Base-by-base conservation (phyloP, 2,888 invertebrate genomes). In the Spodoptera littoralis region DNA sequence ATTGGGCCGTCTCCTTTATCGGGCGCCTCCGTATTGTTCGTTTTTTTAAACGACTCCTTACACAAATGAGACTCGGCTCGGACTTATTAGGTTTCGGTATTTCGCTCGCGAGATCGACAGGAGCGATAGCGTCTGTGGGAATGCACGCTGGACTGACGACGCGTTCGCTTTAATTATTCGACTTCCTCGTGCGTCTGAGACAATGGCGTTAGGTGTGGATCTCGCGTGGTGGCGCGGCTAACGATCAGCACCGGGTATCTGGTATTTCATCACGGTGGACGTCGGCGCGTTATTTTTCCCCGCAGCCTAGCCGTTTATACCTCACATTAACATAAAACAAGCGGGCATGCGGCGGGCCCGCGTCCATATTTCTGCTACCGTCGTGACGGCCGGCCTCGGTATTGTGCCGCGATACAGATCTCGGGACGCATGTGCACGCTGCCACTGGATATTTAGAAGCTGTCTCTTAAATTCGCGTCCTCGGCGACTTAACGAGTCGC, bases 391-490 rank as follows among this genome's bases (percentile, higher is more conserved):
- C 85, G 86, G 86, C 84, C 84, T 85, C 92, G 91, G 92, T 91
- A 92, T 92, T 93, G 93, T 93, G 91, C 91, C 87, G 70, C 90
- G 94, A 94, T 94, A 94, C 92, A 84, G 92, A 94, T 94, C 92
- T 90, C 83, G 79, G 86, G 85, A 91, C 93, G 91, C 91, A 90
- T 88, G 89, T 87, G 87, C 89, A 83, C 84, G 82, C 88, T 86
- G 90, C 89, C 88, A 84, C 88, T 89, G 90, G 92, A 91, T 92
- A 92, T 92, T 93, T 94, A 94, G 93, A 92, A 92, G 90, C 90
- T 89, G 92, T 91, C 91, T 88, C 91, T 92, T 92, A 92, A 93
- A 93, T 92, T 88, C 90, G 89, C 84, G 86, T 86, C 81, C 67
- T 67, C 73, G 64, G 69, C 88, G 90, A 90, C 89, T 90, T 94